Evolutionary conservation across 2,113 vertebrate species (phyloP).

Genomic region (Scytalopus superciliaris): DNA sequence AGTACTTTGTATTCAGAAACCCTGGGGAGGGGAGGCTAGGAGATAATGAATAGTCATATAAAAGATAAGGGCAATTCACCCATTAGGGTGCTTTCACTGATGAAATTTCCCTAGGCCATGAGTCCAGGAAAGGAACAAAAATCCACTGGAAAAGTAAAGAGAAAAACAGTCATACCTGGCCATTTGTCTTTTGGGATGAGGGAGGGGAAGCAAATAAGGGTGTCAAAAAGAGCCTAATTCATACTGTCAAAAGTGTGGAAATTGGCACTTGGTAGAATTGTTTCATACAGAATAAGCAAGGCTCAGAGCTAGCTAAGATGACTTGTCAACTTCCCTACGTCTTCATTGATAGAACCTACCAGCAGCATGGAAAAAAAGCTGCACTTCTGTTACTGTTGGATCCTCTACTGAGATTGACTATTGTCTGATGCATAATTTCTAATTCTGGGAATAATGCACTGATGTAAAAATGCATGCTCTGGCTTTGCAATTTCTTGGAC

Average conservation of each 20-base stretch:
- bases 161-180: neutral
- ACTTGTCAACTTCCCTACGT: neutral
- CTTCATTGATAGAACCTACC: neutral
- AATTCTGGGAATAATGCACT: neutral
- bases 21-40: neutral
- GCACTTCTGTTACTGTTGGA: neutral
- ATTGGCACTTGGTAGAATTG: neutral
- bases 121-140: neutral
- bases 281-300: neutral
- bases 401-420: neutral
- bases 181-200: neutral
- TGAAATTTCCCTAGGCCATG: neutral
- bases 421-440: neutral
- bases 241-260: neutral
- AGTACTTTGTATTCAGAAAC: neutral
- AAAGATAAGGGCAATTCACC: neutral
- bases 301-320: neutral
- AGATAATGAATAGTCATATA: neutral
- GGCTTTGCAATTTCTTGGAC: neutral
- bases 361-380: neutral
- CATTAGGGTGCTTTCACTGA: neutral
- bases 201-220: neutral
- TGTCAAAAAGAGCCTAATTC: neutral
- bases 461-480: neutral
- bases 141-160: neutral